Evolutionary conservation across 1,140 invertebrate species (phyloP).

Genomic region (Drosophila leontia): DNA sequence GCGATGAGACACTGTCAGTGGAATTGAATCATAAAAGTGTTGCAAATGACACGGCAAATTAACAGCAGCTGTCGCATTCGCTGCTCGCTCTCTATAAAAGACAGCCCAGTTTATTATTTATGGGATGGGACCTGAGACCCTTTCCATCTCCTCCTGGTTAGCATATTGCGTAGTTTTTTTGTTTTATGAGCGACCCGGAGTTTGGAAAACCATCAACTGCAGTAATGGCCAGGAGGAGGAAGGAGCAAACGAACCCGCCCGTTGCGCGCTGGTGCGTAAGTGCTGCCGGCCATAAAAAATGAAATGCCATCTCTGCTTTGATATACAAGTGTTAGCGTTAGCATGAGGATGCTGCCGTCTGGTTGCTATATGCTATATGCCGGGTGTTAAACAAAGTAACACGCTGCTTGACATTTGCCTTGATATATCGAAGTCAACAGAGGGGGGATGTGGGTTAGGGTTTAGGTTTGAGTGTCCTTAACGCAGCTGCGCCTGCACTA

Average conservation of each 20-base stretch:
- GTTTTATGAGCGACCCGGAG: slow-evolving; percentile 70
- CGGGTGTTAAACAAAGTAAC: slow-evolving; percentile 66
- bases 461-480: slow-evolving; percentile 35
- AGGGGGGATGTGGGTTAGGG: slow-evolving; percentile 12
- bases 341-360: slow-evolving; percentile 10
- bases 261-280: slow-evolving; percentile 58
- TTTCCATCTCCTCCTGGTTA: slow-evolving; percentile 37
- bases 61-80: slow-evolving; percentile 40
- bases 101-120: slow-evolving; percentile 56
- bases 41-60: slow-evolving; percentile 75
- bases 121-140: slow-evolving; percentile 10
- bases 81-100: slow-evolving; percentile 24
- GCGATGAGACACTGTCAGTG: slow-evolving; percentile 36
- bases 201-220: slow-evolving; percentile 75
- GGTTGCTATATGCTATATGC: slow-evolving; percentile 16
- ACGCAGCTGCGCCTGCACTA: slow-evolving; percentile 69
- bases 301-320: slow-evolving; percentile 55
- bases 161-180: slow-evolving; percentile 77
- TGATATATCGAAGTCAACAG: slow-evolving; percentile 74
- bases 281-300: slow-evolving; percentile 68
- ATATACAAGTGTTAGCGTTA: slow-evolving; percentile 31
- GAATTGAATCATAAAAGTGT: slow-evolving; percentile 79
- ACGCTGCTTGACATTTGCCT: slow-evolving; percentile 63
- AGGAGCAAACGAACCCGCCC: slow-evolving; percentile 4
- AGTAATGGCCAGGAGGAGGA: slow-evolving; percentile 32